Evolutionary conservation across 2,113 vertebrate genomes (phyloP).

Genomic region (Recurvirostra avosetta): DNA sequence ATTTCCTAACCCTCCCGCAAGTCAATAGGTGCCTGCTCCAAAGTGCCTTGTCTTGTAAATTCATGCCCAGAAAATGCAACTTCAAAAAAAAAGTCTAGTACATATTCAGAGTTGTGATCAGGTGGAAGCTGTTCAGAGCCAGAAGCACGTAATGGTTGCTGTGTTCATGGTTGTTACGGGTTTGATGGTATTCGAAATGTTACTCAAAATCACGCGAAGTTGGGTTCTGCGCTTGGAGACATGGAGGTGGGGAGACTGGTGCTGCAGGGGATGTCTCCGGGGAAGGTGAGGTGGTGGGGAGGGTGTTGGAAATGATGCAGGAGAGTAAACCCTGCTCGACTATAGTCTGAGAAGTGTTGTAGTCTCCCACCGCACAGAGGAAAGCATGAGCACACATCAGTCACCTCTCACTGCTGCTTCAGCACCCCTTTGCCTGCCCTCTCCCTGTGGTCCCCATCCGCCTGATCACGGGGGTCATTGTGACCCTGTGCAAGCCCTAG

Average conservation of each 20-base stretch:
- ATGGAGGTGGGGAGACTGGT: background rate
- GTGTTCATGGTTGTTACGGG: rapidly evolving
- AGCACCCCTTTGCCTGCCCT: background rate
- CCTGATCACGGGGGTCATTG: rapidly evolving
- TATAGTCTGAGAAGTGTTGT: background rate
- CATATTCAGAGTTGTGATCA: background rate
- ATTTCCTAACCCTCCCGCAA: slow-evolving; percentile 9
- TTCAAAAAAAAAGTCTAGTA: background rate
- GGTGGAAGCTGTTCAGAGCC: background rate
- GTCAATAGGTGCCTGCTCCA: background rate
- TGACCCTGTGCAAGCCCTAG: background rate
- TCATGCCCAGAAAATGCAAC: background rate
- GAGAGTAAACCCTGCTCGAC: background rate
- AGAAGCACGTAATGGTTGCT: background rate
- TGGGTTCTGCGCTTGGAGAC: background rate
- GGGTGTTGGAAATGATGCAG: background rate
- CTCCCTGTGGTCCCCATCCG: too few relatives aligned
- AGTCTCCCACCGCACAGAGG: background rate
- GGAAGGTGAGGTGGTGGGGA: background rate
- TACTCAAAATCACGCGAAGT: background rate
- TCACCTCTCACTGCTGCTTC: background rate
- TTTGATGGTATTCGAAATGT: background rate
- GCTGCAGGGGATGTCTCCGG: background rate
- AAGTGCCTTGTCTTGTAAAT: slow-evolving; percentile 17
- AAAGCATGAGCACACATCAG: background rate